These are phyloP conservation scores for Gambusia holbrooki DNA, from an alignment of 2,113 vertebrate genomes.

Conservation along the genomic window DNA sequence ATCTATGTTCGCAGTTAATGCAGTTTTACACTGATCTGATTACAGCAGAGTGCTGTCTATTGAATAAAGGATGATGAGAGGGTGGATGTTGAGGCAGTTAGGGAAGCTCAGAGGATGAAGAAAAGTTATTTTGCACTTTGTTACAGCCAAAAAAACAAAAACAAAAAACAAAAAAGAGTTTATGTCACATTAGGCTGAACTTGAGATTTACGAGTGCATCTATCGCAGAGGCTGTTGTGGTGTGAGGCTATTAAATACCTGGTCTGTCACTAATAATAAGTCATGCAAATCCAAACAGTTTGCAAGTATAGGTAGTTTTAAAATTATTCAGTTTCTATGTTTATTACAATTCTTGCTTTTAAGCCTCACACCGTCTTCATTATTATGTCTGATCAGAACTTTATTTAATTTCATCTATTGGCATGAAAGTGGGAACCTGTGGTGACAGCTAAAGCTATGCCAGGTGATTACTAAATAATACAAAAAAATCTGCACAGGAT, in stretches of 20 bases:
- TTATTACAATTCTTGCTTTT: background rate
- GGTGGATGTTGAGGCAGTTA: slow-evolving; percentile 23
- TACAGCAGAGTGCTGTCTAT: slow-evolving; percentile 47
- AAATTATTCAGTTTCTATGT: slow-evolving; percentile 16
- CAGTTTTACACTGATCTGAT: slow-evolving; percentile 56
- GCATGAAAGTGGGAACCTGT: slow-evolving; percentile 14
- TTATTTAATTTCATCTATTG: slow-evolving; percentile 35
- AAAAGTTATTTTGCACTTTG: slow-evolving; percentile 6
- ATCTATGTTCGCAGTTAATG: slow-evolving; percentile 46
- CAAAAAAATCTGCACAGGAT: slow-evolving; percentile 1
- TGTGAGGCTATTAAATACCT: background rate
- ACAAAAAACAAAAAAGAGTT: background rate
- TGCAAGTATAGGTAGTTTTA: background rate
- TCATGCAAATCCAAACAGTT: background rate
- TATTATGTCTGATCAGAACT: slow-evolving; percentile 22
- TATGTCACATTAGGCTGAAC: background rate
- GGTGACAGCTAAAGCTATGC: slow-evolving; percentile 4
- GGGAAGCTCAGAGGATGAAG: background rate
- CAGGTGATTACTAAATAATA: slow-evolving; percentile 35
- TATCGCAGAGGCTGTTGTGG: background rate
- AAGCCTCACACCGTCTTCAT: slow-evolving; percentile 24
- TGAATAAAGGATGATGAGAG: slow-evolving; percentile 44
- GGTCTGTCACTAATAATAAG: background rate
- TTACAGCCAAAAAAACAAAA: background rate
- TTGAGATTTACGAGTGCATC: background rate